Percentiles rank a stretch among this genome's conserved stretches.
phyloP scores from a whole-genome alignment of 2,888 invertebrate genomes.

The Caenorhabditis sulstoni region DNA sequence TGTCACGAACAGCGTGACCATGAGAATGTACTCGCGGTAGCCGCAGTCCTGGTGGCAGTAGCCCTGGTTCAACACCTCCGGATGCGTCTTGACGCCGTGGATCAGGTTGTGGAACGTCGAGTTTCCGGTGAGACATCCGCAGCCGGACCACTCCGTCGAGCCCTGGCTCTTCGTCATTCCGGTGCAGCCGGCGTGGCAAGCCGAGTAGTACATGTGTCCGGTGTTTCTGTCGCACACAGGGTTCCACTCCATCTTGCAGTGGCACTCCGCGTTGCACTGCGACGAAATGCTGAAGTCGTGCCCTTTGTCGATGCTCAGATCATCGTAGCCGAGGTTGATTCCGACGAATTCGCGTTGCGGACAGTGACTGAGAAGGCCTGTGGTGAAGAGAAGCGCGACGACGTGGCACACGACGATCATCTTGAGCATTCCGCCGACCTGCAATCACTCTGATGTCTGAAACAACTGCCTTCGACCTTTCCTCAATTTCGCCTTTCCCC shows the following conservation, averaged over 20 bases:
- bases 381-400: slow-evolving; percentile 73
- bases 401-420: slow-evolving; percentile 79
- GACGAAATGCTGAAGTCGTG: slow-evolving; percentile 49
- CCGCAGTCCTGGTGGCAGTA: slow-evolving; percentile 74
- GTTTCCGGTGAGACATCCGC: slow-evolving; percentile 59
- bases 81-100: slow-evolving; percentile 28
- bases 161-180: slow-evolving; percentile 59
- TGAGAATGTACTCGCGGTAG: slow-evolving; percentile 72
- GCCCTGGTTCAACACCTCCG: slow-evolving; percentile 39
- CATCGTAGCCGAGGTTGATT: slow-evolving; percentile 76
- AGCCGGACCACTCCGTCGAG: slow-evolving; percentile 57
- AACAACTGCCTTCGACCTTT: background rate
- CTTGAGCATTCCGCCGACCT: slow-evolving; percentile 80
- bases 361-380: slow-evolving; percentile 77
- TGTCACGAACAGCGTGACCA: slow-evolving; percentile 76
- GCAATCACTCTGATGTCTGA: slow-evolving; percentile 7
- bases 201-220: slow-evolving; percentile 76
- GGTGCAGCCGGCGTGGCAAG: slow-evolving; percentile 78
- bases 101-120: slow-evolving; percentile 58
- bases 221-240: slow-evolving; percentile 74
- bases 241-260: slow-evolving; percentile 75
- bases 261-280: slow-evolving; percentile 73
- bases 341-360: slow-evolving; percentile 79
- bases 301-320: slow-evolving; percentile 57
- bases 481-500: too few species aligned